Evolutionary conservation across 2,113 vertebrate genomes (phyloP), one percentile per base, ranked within the genome.

Genomic region (Rana temporaria): DNA sequence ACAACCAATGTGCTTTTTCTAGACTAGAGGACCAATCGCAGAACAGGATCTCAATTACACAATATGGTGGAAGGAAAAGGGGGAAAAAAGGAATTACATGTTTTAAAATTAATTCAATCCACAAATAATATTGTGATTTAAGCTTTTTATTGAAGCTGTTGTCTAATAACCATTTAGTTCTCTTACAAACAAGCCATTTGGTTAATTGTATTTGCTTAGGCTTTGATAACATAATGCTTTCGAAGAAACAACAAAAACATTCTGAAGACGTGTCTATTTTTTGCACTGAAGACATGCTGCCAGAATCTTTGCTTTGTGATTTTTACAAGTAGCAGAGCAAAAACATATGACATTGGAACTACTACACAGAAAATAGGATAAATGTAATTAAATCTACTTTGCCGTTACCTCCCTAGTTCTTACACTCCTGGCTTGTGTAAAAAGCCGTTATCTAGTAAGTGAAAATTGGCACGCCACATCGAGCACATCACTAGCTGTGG

Each of bases 311-410:
- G 57, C 11, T 34, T 38, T 42, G 42, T 38, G 30, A 62, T 75
- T 75, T 75, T 62, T 32, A 59, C 52, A 57, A 74, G 53, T 60
- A n/a, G 34, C 19, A 14, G 32, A 34, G 16, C 30, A 15, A 80
- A 48, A 4, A 38, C 7, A 38, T n/a, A 70, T 24, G 12, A n/a
- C 68, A 82, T 66, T 4, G 67, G 52, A 82, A 57, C 16, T 82
- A n/a, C 60, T 65, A 20, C 19, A 56, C 20, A 32, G 68, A 81
- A 72, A 72, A 38, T n/a, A 73, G 69, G 48, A 24, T 56, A 18
- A 82, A 59, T 75, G 71, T 67, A 82, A 75, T 82, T 75, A 83
- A 83, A 76, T 42, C 14, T 32, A 67, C 59, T 59, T 68, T 20
- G 24, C 69, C 22, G 60, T 74, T 56, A 74, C 60, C 63, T 68